Conservation (phyloP, 1,140 invertebrate species). For the Hypothenemus hampei region DNA sequence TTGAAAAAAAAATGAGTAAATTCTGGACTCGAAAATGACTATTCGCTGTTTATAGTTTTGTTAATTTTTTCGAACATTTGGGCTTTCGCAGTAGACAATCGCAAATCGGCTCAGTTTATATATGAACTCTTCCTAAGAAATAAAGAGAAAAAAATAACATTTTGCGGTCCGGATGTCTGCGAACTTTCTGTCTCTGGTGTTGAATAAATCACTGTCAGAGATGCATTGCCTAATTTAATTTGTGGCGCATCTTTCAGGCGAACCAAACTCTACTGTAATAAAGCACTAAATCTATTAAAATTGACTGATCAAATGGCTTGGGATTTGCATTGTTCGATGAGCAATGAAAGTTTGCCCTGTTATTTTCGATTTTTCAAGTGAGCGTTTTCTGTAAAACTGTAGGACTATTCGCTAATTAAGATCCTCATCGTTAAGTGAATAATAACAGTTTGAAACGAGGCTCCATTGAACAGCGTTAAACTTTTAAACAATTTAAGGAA, state of each 20-base stretch:
- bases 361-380: too few relatives aligned
- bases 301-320: slow-evolving; percentile 9
- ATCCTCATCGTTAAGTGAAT: too few relatives aligned
- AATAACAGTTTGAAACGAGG: too few relatives aligned
- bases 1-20: background rate
- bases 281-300: slow-evolving; percentile 21
- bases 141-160: slow-evolving; percentile 14
- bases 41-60: too few relatives aligned
- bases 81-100: background rate
- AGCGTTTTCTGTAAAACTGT: too few relatives aligned
- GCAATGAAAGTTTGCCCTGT: too few relatives aligned
- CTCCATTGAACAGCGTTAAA: too few relatives aligned
- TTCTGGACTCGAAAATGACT: background rate
- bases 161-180: slow-evolving; percentile 9
- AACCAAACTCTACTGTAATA: slow-evolving; percentile 6
- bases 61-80: slow-evolving; percentile 2
- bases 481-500: too few relatives aligned
- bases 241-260: slow-evolving; percentile 12
- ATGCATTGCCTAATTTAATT: slow-evolving; percentile 24
- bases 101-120: slow-evolving; percentile 12
- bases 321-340: slow-evolving; percentile 14
- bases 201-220: slow-evolving; percentile 23
- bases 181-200: slow-evolving; percentile 15
- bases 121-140: slow-evolving; percentile 2
- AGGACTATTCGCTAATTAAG: too few relatives aligned